Evolutionary conservation across 2,113 vertebrate species (phyloP).

Genomic region (Colossoma macropomum): DNA sequence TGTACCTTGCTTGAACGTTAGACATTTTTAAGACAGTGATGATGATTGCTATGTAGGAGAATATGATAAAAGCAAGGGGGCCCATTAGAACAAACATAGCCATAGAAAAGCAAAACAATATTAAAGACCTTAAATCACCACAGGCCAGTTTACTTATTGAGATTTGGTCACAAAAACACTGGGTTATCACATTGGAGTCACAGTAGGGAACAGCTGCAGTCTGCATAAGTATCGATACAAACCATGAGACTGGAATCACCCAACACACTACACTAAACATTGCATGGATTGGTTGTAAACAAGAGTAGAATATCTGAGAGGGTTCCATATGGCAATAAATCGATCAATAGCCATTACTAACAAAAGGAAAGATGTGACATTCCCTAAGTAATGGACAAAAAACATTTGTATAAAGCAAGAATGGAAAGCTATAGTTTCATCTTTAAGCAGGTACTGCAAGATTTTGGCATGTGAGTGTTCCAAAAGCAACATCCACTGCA

Average conservation of each 20-base stretch:
- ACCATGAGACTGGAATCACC: slow-evolving; percentile 46
- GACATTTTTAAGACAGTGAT: slow-evolving; percentile 62
- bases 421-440: slow-evolving; percentile 56
- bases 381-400: slow-evolving; percentile 70
- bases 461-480: slow-evolving; percentile 65
- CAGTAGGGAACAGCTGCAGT: slow-evolving; percentile 60
- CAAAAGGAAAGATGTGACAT: slow-evolving; percentile 66
- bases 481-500: slow-evolving; percentile 54
- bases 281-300: slow-evolving; percentile 64
- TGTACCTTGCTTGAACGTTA: slow-evolving; percentile 34
- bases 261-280: slow-evolving; percentile 60
- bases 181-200: slow-evolving; percentile 68
- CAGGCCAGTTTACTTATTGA: slow-evolving; percentile 65
- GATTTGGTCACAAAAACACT: slow-evolving; percentile 70
- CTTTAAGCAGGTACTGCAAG: slow-evolving; percentile 66
- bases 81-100: slow-evolving; percentile 70
- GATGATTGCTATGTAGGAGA: slow-evolving; percentile 67
- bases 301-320: slow-evolving; percentile 65
- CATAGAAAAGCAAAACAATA: slow-evolving; percentile 8
- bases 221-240: slow-evolving; percentile 29
- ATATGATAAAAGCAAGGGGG: slow-evolving; percentile 65
- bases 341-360: slow-evolving; percentile 72
- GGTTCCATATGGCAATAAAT: slow-evolving; percentile 68
- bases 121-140: background rate
- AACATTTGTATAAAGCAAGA: slow-evolving; percentile 74